These are phyloP conservation scores for Ylistrum balloti DNA, from an alignment of 1,140 invertebrate species.

Conservation along the genomic window DNA sequence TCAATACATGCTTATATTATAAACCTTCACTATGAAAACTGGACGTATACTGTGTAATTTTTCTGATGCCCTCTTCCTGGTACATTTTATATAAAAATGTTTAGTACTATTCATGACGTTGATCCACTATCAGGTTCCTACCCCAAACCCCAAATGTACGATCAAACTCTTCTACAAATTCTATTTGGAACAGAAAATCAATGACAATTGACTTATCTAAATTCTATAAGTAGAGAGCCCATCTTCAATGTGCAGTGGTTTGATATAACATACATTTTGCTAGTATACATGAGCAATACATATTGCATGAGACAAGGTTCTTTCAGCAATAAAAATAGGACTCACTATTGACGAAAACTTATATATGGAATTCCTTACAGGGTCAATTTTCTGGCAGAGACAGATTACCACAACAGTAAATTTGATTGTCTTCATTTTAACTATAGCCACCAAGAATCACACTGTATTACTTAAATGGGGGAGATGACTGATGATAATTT, in stretches of 20 bases:
- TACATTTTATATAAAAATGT: background rate
- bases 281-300: background rate
- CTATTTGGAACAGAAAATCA: conserved; percentile 28
- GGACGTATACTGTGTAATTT: too few species aligned
- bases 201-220: conserved; percentile 36
- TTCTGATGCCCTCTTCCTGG: too few species aligned
- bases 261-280: background rate
- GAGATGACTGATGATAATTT: too few species aligned
- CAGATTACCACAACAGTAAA: too few species aligned
- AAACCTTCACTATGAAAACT: too few species aligned
- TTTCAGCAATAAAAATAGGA: conserved; percentile 3
- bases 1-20: too few species aligned
- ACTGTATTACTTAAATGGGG: too few species aligned
- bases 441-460: too few species aligned
- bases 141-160: background rate
- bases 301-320: background rate
- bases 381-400: too few species aligned
- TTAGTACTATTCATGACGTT: background rate
- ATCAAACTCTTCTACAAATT: conserved; percentile 1
- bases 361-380: too few species aligned
- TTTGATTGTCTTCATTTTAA: too few species aligned
- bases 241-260: background rate
- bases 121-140: background rate
- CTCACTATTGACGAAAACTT: background rate
- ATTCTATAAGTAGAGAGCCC: conserved; percentile 12